Evolutionary conservation across 30 jellyfish, hydroid and myxozoan species (phyloP).

Genomic region (Morbakka virulenta): DNA sequence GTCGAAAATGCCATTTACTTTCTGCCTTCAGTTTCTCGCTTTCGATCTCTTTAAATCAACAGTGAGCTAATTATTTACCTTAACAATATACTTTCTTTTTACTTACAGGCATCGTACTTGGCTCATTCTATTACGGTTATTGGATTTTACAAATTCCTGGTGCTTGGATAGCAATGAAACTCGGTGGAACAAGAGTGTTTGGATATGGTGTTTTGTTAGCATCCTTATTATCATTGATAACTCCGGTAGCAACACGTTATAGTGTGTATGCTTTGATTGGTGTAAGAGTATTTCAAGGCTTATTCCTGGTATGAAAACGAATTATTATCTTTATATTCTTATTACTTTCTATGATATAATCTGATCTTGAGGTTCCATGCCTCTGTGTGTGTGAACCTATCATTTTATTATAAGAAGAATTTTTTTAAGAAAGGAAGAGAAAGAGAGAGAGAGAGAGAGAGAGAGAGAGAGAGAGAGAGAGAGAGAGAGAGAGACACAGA

Average conservation of each 20-base stretch:
- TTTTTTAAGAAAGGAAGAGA: no score
- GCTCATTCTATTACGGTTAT: constrained; percentile 86
- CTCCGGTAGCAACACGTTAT: constrained; percentile 98
- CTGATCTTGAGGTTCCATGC: neutral
- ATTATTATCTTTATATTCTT: neutral
- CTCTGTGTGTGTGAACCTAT: no score
- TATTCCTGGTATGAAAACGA: constrained; percentile 36
- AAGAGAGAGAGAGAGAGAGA: no score
- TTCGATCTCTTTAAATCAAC: no score
- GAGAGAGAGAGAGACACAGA: no score
- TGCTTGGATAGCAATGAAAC: constrained; percentile 93
- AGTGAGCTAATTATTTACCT: no score
- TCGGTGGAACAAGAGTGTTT: constrained; percentile 90
- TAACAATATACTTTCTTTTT: no score
- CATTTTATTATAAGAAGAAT: no score
- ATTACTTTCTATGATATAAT: neutral
- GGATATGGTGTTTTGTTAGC: constrained; percentile 97
- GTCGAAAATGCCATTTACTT: no score
- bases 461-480: no score
- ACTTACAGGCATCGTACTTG: constrained; percentile 88
- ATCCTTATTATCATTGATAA: constrained; percentile 62
- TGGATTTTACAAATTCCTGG: constrained; percentile 97
- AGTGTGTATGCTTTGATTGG: constrained; percentile 80
- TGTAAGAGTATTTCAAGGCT: constrained; percentile 79
- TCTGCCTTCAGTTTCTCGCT: no score